Percentiles rank a stretch among this genome's conserved stretches.
Conservation (phyloP, 2,797 vertebrate genomes). For the Coregonus suidteri region DNA sequence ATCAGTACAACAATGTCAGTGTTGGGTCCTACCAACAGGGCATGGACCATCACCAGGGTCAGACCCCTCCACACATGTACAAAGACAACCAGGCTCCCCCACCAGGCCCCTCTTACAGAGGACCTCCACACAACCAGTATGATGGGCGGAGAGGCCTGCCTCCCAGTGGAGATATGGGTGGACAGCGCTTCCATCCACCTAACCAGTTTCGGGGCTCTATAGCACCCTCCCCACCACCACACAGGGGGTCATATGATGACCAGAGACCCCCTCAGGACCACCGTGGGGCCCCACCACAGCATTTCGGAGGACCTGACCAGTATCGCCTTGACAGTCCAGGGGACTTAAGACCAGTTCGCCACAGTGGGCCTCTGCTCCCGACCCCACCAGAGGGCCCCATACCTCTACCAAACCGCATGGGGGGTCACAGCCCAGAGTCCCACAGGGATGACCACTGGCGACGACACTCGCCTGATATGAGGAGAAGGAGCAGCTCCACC, state of each 20-base stretch:
- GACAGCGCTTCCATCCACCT: constrained; percentile 76
- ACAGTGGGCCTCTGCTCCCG: constrained; percentile 87
- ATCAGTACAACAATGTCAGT: constrained; percentile 74
- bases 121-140: constrained; percentile 78
- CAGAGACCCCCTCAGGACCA: constrained; percentile 67
- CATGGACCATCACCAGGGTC: constrained; percentile 66
- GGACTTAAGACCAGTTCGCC: constrained; percentile 79
- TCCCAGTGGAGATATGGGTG: constrained; percentile 65
- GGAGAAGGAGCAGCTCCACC: constrained; percentile 71
- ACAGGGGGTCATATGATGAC: constrained; percentile 85
- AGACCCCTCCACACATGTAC: constrained; percentile 60
- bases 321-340: constrained; percentile 84
- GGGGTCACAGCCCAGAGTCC: constrained; percentile 82
- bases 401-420: constrained; percentile 63
- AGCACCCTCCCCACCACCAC: constrained; percentile 65
- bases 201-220: constrained; percentile 71
- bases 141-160: constrained; percentile 82
- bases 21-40: constrained; percentile 69
- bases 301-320: constrained; percentile 76
- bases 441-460: constrained; percentile 84
- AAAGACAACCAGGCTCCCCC: constrained; percentile 67
- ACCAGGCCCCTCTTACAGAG: constrained; percentile 67
- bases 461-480: constrained; percentile 77
- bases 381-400: constrained; percentile 78
- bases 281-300: constrained; percentile 62